Conservation (phyloP, 2,113 vertebrate genomes). For the Hippocampus comes region DNA sequence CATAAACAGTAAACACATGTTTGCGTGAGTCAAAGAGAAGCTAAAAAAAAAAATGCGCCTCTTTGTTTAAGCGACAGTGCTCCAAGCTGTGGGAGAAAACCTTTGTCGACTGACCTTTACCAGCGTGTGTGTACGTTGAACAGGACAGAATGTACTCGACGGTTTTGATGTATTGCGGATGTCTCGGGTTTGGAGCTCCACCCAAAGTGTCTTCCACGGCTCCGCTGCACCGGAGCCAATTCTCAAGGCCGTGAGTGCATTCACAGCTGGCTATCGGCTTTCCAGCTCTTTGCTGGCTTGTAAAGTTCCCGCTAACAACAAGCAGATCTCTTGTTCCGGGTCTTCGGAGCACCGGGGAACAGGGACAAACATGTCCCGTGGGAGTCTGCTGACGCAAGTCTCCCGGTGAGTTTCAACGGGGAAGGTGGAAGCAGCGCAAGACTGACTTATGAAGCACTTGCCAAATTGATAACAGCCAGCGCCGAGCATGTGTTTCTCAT, state of each 20-base stretch:
- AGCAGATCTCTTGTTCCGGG: slow-evolving; percentile 26
- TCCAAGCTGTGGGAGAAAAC: neutral
- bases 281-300: slow-evolving; percentile 39
- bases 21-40: neutral
- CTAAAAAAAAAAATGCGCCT: neutral
- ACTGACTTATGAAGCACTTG: slow-evolving; percentile 25
- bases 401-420: slow-evolving; percentile 16
- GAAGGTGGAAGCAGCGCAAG: slow-evolving; percentile 41
- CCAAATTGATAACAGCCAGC: slow-evolving; percentile 24
- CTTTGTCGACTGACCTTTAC: neutral
- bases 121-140: neutral
- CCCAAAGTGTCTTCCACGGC: slow-evolving; percentile 35
- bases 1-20: neutral
- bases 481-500: slow-evolving; percentile 51
- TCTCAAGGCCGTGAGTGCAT: slow-evolving; percentile 54
- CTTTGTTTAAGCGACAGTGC: neutral
- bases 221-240: slow-evolving; percentile 48
- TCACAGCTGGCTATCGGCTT: slow-evolving; percentile 62
- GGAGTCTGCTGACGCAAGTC: slow-evolving; percentile 23
- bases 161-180: slow-evolving; percentile 28
- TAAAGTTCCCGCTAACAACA: slow-evolving; percentile 38
- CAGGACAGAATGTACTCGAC: slow-evolving; percentile 33
- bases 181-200: slow-evolving; percentile 43
- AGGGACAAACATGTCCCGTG: slow-evolving; percentile 10
- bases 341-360: slow-evolving; percentile 13